These are phyloP conservation scores for Scelioninae gen. 2 DNA, from an alignment of 2,888 invertebrate species.

Conservation along the genomic window DNA sequence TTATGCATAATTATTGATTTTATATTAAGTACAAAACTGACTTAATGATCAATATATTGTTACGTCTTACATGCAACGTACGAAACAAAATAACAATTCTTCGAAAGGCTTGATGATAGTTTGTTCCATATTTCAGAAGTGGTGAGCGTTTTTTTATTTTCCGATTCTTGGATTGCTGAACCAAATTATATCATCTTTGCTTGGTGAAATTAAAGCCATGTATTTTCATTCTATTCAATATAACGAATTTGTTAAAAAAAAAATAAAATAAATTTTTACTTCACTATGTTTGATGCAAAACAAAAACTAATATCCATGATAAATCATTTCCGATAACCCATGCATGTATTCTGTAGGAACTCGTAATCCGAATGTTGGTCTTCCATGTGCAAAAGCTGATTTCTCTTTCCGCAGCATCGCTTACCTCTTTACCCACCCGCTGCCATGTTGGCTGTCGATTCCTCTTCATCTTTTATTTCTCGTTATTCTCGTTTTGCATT, in stretches of 20 bases:
- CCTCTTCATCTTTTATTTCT: conserved; percentile 55
- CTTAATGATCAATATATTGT: conserved; percentile 9
- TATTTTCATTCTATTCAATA: neutral
- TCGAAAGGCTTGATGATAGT: conserved; percentile 14
- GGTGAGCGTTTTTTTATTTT: conserved; percentile 13
- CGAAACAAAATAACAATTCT: conserved; percentile 22
- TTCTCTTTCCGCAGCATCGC: conserved; percentile 49
- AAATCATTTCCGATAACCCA: too few relatives aligned
- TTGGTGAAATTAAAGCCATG: conserved; percentile 6
- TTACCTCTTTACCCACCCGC: conserved; percentile 45
- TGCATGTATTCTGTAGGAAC: neutral
- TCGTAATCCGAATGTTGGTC: conserved; percentile 14
- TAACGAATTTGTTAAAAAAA: too few relatives aligned
- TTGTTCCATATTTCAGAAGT: conserved; percentile 11
- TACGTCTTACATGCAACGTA: conserved; percentile 4
- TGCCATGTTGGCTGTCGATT: conserved; percentile 50
- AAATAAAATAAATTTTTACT: too few relatives aligned
- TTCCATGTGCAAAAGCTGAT: conserved; percentile 38
- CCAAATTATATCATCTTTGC: conserved; percentile 15
- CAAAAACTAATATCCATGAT: too few relatives aligned
- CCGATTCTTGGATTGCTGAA: conserved; percentile 14
- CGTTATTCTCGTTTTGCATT: conserved; percentile 57
- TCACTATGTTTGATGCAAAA: too few relatives aligned
- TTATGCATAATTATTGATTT: too few relatives aligned
- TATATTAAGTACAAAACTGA: too few relatives aligned